Base-by-base conservation (phyloP, 1,140 invertebrate species). In the Leucophenga varia region DNA sequence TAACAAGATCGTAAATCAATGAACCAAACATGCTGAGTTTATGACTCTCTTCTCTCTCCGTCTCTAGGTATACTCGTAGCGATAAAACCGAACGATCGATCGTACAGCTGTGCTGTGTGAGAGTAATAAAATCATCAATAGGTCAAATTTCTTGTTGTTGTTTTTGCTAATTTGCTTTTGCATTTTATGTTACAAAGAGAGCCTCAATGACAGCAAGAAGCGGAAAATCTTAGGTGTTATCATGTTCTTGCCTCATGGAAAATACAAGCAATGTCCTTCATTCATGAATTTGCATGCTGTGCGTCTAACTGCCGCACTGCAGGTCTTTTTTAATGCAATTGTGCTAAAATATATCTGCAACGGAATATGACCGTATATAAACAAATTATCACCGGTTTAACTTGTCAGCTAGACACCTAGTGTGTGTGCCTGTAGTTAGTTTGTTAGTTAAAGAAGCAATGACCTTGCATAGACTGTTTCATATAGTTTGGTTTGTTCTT, bases 301-400 rank as follows among this genome's bases (percentile, higher is more conserved):
- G 19, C 49, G 45, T 43, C 45, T 38, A 22, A 37, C 4, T 20
- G 14, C 9, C 19, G 18, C 39, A 28, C 22, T 14, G 36, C 31
- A 31, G n/a, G 19, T 38, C 44, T 36, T 43, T 37, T 30, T 25
- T 32, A 42, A n/a, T n/a, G n/a, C n/a, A n/a, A n/a, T n/a, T n/a
- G n/a, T n/a, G n/a, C n/a, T n/a, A n/a, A n/a, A n/a, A n/a, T n/a
- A n/a, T n/a, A 39, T 37, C 34, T 25, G 21, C 17, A 49, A 31
- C 28, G 49, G 20, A 19, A 38, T 19, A 64, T 57, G 57, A 67
- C 49, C 63, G 55, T 49, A 20, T 47, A 67, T 65, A 67, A 65
- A 45, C 52, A 65, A 59, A 65, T 65, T 65, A 65, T 65, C 59
- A 53, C 54, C 63, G 64, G 63, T 67, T 59, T 52, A 22, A 30